phyloP scores from a whole-genome alignment of 2,797 vertebrate genomes.

The Rhabdomys pumilio region DNA sequence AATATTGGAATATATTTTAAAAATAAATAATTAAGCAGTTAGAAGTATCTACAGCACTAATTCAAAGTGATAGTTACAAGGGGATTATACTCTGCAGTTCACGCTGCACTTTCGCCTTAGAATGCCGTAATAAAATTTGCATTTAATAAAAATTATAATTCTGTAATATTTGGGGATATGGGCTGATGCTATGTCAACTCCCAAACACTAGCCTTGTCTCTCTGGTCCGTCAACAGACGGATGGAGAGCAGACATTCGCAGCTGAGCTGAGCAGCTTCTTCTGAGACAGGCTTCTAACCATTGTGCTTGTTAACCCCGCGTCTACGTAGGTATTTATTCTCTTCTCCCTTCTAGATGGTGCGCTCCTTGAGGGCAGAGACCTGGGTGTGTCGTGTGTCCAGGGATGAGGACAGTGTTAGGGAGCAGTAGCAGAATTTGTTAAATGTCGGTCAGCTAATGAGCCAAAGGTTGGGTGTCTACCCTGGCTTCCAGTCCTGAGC shows the following conservation, averaged over 20 bases:
- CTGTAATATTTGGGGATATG: conserved; percentile 75
- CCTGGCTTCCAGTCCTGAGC: neutral
- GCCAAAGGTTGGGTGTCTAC: neutral
- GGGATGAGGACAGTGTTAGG: neutral
- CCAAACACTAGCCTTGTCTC: conserved; percentile 71
- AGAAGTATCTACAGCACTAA: conserved; percentile 86
- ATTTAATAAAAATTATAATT: conserved; percentile 86
- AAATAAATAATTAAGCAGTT: conserved; percentile 88
- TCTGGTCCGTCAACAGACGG: conserved; percentile 78
- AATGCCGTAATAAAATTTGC: conserved; percentile 85
- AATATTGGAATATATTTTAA: conserved; percentile 88
- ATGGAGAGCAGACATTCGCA: conserved; percentile 76
- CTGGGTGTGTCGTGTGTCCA: neutral
- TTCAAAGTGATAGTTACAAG: conserved; percentile 85
- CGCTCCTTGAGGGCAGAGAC: neutral
- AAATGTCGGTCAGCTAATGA: neutral
- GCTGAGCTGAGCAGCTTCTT: conserved; percentile 63
- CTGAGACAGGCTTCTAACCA: conserved; percentile 35
- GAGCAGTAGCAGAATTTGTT: neutral
- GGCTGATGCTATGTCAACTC: conserved; percentile 79
- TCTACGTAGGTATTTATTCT: neutral
- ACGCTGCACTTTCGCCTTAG: conserved; percentile 81
- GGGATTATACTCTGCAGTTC: conserved; percentile 84
- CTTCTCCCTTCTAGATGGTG: neutral
- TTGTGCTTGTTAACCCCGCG: neutral